These are phyloP conservation scores for Callospermophilus lateralis DNA, from an alignment of 2,113 vertebrate genomes.

Conservation along the genomic window DNA sequence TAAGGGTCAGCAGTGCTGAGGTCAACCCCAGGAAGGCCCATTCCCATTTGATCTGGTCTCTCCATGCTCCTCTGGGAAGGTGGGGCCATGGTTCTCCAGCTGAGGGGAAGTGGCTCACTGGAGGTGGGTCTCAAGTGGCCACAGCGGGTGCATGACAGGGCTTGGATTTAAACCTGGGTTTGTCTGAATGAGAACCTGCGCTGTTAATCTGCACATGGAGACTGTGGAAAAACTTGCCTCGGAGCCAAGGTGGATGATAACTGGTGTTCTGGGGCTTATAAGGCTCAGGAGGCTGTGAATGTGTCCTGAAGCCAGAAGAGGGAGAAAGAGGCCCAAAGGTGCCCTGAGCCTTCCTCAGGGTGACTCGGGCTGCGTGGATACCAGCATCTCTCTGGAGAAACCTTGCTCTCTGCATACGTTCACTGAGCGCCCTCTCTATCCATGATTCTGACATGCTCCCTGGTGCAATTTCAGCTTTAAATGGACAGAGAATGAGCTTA, in stretches of 20 bases:
- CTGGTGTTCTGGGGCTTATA: background rate
- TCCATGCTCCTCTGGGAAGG: background rate
- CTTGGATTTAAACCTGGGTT: background rate
- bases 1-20: no score
- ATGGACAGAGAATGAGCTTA: background rate
- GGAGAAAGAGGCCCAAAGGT: no score
- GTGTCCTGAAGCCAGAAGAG: background rate
- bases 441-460: background rate
- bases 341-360: no score
- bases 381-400: no score
- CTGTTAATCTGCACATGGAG: background rate
- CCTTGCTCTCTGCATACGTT: accelerated
- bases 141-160: background rate
- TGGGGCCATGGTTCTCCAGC: accelerated
- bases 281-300: background rate
- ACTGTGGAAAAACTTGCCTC: no score
- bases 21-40: no score
- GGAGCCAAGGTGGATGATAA: background rate
- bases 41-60: no score
- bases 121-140: background rate
- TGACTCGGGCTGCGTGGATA: accelerated
- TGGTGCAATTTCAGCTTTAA: no score
- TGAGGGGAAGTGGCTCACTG: background rate
- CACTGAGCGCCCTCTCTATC: no score
- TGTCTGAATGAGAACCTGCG: no score